These are phyloP conservation scores for Bubalus kerabau DNA, from an alignment of 2,113 vertebrate genomes.

Conservation along the genomic window DNA sequence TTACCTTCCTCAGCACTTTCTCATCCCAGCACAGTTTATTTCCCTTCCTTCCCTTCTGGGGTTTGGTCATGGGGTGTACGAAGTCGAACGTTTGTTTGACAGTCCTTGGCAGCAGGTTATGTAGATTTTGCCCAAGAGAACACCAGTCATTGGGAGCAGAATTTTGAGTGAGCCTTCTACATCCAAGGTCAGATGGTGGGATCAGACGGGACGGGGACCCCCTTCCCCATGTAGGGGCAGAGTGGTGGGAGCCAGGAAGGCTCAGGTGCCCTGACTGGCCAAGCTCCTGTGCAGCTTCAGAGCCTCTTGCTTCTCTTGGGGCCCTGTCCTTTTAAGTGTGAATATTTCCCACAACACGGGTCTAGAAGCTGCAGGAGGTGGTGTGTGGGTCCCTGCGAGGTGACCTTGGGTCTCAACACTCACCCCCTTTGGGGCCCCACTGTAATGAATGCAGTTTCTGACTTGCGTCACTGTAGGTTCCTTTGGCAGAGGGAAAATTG, in stretches of 20 bases:
- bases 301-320: background rate
- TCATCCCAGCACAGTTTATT: background rate
- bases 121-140: slow-evolving; percentile 77
- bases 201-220: slow-evolving; percentile 70
- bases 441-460: background rate
- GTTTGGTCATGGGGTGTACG: slow-evolving; percentile 76
- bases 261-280: background rate
- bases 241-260: background rate
- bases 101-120: slow-evolving; percentile 80
- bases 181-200: slow-evolving; percentile 71
- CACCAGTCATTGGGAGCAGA: slow-evolving; percentile 72
- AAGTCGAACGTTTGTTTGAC: slow-evolving; percentile 82
- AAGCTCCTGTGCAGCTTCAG: background rate
- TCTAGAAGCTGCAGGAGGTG: background rate
- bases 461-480: background rate
- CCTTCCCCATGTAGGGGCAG: slow-evolving; percentile 17
- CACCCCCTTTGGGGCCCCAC: background rate
- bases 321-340: slow-evolving; percentile 37
- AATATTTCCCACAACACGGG: background rate
- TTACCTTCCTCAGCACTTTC: slow-evolving; percentile 34
- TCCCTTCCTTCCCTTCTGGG: slow-evolving; percentile 40
- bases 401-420: slow-evolving; percentile 5
- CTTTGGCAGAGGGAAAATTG: background rate
- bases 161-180: slow-evolving; percentile 71
- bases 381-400: background rate